phyloP scores from a whole-genome alignment of 2,113 vertebrate genomes.

The Geococcyx californianus region DNA sequence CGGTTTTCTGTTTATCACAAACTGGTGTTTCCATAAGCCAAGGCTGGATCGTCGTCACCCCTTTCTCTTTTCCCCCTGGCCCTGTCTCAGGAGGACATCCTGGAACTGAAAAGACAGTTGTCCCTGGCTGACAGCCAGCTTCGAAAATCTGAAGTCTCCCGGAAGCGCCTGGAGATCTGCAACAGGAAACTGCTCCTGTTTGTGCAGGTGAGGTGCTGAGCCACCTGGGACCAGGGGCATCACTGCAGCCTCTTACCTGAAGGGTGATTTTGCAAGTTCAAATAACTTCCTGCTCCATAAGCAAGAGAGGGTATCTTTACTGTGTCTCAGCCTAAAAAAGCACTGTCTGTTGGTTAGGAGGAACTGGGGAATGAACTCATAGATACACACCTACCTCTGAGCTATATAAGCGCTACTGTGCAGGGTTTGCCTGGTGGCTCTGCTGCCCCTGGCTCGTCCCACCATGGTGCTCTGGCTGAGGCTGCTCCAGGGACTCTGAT shows the following conservation, averaged over 20 bases:
- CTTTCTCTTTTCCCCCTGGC: background rate
- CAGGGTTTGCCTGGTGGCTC: background rate
- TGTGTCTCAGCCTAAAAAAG: background rate
- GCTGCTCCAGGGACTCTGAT: background rate
- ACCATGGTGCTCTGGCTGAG: background rate
- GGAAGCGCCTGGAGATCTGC: constrained; percentile 86
- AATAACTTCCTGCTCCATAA: constrained; percentile 4
- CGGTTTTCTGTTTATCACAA: background rate
- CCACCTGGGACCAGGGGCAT: background rate
- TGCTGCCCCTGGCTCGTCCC: background rate
- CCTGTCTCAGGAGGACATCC: constrained; percentile 57
- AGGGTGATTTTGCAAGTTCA: background rate
- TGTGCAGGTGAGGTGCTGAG: constrained; percentile 76
- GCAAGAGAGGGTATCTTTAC: background rate
- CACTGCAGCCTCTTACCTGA: background rate
- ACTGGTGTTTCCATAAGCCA: background rate
- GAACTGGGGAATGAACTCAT: background rate
- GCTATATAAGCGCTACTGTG: fast-evolving
- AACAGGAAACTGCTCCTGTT: constrained; percentile 88
- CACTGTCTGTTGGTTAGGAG: background rate
- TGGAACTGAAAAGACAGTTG: constrained; percentile 80
- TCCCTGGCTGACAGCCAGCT: constrained; percentile 78
- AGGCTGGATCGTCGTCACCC: background rate
- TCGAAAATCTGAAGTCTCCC: constrained; percentile 81
- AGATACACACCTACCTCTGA: background rate